Percentiles rank a stretch among this genome's conserved stretches.
These are phyloP conservation scores for Orgyia antiqua DNA, from an alignment of 2,888 invertebrate species.

Conservation along the genomic window DNA sequence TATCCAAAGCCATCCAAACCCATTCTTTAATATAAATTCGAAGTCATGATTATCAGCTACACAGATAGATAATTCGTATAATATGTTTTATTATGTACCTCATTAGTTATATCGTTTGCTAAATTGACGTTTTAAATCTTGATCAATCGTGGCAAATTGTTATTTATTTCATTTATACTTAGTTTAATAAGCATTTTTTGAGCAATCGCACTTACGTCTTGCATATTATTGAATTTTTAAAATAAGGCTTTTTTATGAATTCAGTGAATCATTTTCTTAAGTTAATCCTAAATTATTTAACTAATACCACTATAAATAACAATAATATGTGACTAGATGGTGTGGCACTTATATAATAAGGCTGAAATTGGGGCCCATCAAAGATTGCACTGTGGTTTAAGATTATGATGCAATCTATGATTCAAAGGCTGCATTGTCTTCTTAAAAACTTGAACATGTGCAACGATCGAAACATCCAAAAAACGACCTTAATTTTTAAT, in stretches of 20 bases:
- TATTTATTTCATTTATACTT: slow-evolving; percentile 7
- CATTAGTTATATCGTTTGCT: slow-evolving; percentile 20
- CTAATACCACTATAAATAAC: slow-evolving; percentile 8
- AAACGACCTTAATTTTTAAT: no score
- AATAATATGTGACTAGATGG: slow-evolving; percentile 14
- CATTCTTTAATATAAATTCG: slow-evolving; percentile 16
- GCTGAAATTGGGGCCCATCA: slow-evolving; percentile 6
- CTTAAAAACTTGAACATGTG: no score
- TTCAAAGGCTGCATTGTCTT: no score
- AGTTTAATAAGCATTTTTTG: slow-evolving; percentile 17
- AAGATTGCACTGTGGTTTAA: slow-evolving; percentile 6
- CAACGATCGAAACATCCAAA: no score
- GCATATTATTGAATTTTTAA: slow-evolving; percentile 2
- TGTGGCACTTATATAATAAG: slow-evolving; percentile 15
- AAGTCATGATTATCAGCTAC: slow-evolving; percentile 16
- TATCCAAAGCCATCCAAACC: no score
- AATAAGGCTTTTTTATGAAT: slow-evolving; percentile 10
- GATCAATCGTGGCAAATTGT: slow-evolving; percentile 27
- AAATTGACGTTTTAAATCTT: slow-evolving; percentile 32
- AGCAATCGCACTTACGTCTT: slow-evolving; percentile 22
- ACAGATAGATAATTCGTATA: slow-evolving; percentile 15
- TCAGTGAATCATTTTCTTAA: no score
- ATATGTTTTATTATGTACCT: slow-evolving; percentile 4
- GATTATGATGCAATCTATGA: no score
- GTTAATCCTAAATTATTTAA: no score